Evolutionary conservation across 2,797 vertebrate genomes (phyloP), one percentile per base, ranked within the genome.

Genomic region (Anisognathus igniventris): DNA sequence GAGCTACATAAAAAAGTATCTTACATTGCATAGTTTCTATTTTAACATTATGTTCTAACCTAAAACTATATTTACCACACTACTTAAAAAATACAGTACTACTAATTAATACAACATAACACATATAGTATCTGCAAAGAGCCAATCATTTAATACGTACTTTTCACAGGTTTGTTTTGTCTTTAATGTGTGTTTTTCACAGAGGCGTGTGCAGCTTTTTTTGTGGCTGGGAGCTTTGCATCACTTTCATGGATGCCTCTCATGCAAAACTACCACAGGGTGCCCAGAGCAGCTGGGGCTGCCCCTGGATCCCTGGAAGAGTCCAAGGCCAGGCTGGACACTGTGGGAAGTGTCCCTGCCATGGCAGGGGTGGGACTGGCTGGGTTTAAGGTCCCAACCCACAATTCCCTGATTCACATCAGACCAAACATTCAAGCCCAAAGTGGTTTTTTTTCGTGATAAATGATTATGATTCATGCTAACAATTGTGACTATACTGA

Each of bases 311-410:
- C 50, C 74, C 65, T 78, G 84, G 42, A 0, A 78, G 18, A 14
- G 35, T 0, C 50, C 65, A 4, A 64, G 37, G 23, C 27, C 58
- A 57, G 57, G 65, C 1, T 62, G 73, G 62, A 44, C 3, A 11
- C 0, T 31, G 31, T 37, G 58, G 37, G 0, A 79, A 24, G 20
- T 28, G 51, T 58, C 60, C 39, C 60, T 65, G 60, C 51, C 53
- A 25, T 3, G 28, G 57, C 42, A 27, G 35, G 35, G 65, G 3
- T 31, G 53, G 25, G 0, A 23, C 2, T 33, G 40, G 39, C 0
- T 2, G 33, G 21, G 4, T 40, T 58, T 53, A 0, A 27, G 10
- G 8, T 28, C 68, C 40, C 30, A 13, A 31, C 18, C 15, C n/a
- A 33, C 0, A 0, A 31, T 19, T 21, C 33, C 33, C 13, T 31